These are phyloP conservation scores for Portevinia maculata DNA, from an alignment of 2,888 invertebrate genomes.

Conservation along the genomic window DNA sequence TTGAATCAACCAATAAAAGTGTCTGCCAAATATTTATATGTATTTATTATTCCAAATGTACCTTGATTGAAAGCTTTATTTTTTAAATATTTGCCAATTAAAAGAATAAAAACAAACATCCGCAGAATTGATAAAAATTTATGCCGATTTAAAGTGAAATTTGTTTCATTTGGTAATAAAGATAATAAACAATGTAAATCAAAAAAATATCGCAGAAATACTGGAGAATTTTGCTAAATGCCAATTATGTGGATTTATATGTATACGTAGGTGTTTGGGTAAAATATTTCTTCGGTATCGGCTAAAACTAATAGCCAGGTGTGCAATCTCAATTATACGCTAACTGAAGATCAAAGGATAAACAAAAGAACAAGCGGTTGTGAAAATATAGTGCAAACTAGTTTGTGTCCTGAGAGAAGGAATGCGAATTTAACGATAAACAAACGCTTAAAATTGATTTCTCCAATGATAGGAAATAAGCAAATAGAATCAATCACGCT, in stretches of 20 bases:
- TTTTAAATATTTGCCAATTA: background rate
- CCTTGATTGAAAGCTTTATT: background rate
- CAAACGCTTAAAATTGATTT: no score
- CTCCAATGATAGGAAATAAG: background rate
- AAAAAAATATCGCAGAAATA: background rate
- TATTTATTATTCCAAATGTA: slow-evolving; percentile 27
- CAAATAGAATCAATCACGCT: background rate
- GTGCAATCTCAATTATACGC: no score
- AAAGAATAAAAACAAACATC: slow-evolving; percentile 27
- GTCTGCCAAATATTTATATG: background rate
- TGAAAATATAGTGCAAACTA: no score
- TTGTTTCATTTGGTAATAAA: background rate
- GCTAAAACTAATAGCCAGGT: no score
- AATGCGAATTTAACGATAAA: no score
- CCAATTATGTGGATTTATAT: slow-evolving; percentile 28
- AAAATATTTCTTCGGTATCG: no score
- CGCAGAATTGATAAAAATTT: slow-evolving; percentile 9
- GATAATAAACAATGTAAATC: background rate
- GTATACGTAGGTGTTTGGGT: no score
- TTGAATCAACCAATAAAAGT: slow-evolving; percentile 31
- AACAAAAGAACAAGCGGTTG: no score
- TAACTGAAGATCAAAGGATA: no score
- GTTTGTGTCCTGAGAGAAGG: no score
- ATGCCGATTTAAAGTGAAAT: slow-evolving; percentile 26
- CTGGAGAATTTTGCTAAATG: background rate